Percentiles rank a stretch among this genome's conserved stretches.
These are phyloP conservation scores for Falco cherrug DNA, from an alignment of 2,797 vertebrate species.

Conservation along the genomic window DNA sequence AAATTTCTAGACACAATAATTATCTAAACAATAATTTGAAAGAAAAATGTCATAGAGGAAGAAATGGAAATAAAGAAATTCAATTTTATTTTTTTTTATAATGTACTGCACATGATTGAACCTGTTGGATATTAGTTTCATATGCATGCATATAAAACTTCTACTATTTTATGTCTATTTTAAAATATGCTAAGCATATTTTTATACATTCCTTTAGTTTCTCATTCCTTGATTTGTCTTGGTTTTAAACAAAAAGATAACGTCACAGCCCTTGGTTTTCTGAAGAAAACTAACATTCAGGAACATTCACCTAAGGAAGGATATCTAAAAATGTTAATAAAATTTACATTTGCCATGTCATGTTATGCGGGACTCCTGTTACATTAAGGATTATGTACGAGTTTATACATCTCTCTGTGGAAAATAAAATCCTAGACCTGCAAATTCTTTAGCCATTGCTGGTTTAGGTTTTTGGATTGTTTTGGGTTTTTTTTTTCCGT, in stretches of 20 bases:
- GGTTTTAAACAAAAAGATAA: neutral
- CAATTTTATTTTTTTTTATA: neutral
- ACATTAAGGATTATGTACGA: neutral
- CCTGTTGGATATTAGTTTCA: neutral
- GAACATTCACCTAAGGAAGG: neutral
- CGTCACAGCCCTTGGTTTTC: neutral
- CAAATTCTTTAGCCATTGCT: neutral
- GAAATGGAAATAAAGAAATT: neutral
- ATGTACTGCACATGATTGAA: neutral
- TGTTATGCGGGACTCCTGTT: neutral
- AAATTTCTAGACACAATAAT: neutral
- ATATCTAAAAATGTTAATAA: neutral
- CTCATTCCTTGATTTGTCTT: neutral
- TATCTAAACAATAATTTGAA: no score
- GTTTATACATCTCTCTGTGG: neutral
- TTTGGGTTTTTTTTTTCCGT: neutral
- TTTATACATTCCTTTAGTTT: neutral
- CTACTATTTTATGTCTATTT: neutral
- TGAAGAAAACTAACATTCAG: neutral
- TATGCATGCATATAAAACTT: neutral
- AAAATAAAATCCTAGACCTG: neutral
- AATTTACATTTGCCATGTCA: neutral
- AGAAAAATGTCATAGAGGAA: neutral
- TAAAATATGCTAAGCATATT: neutral
- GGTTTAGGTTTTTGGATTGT: neutral